phyloP scores from a whole-genome alignment of 2,888 invertebrate genomes.

The Beris chalybata region DNA sequence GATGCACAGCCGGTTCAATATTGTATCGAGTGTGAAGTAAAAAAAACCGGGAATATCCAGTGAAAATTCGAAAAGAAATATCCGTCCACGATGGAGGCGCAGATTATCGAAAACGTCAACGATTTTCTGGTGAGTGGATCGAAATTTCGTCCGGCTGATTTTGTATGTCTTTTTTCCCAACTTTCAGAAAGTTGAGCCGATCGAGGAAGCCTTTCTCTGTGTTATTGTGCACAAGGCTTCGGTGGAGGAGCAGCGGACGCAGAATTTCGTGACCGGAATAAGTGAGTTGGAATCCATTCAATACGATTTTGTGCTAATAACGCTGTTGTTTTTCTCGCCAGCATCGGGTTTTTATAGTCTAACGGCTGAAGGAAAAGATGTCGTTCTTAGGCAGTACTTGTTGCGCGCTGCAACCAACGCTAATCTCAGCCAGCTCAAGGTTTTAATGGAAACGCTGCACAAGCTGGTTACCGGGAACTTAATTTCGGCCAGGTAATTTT shows the following conservation, averaged over 20 bases:
- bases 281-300: slow-evolving; percentile 43
- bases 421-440: slow-evolving; percentile 73
- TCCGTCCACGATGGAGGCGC: slow-evolving; percentile 32
- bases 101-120: slow-evolving; percentile 35
- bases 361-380: slow-evolving; percentile 73
- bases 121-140: slow-evolving; percentile 43
- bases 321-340: slow-evolving; percentile 32
- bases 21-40: neutral
- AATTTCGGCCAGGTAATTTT: slow-evolving; percentile 70
- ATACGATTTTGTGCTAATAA: neutral
- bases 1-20: too few species aligned
- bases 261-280: slow-evolving; percentile 70
- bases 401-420: slow-evolving; percentile 71
- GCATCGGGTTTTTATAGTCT: slow-evolving; percentile 67
- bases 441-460: slow-evolving; percentile 75
- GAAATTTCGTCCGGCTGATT: neutral
- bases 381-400: slow-evolving; percentile 74
- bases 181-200: slow-evolving; percentile 74
- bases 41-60: neutral
- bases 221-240: slow-evolving; percentile 78
- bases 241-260: slow-evolving; percentile 68
- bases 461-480: slow-evolving; percentile 72
- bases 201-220: slow-evolving; percentile 88
- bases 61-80: neutral
- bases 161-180: neutral